These are phyloP conservation scores for Zelleria hepariella DNA, from an alignment of 2,888 invertebrate species.

Conservation along the genomic window DNA sequence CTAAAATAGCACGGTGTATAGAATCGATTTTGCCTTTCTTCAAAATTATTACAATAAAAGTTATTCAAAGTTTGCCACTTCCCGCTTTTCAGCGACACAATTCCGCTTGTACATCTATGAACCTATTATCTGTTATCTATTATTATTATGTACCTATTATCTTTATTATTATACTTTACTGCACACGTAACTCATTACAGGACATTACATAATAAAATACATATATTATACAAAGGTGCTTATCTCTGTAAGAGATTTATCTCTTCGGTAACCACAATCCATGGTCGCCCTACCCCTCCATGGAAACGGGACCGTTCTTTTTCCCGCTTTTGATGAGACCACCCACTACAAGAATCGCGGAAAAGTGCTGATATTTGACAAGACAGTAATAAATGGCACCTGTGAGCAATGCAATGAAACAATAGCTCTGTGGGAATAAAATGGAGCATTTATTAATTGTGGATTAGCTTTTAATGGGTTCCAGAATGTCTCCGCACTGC, in stretches of 20 bases:
- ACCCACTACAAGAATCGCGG: slow-evolving; percentile 20
- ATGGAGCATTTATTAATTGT: not conserved
- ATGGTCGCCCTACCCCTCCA: slow-evolving; percentile 17
- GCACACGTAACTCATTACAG: no score
- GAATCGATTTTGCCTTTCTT: not conserved
- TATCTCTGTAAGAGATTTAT: not conserved
- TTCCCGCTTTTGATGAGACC: slow-evolving; percentile 29
- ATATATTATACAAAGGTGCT: not conserved
- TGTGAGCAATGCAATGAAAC: not conserved
- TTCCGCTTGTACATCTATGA: not conserved
- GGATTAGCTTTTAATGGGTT: not conserved
- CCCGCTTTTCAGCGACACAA: not conserved
- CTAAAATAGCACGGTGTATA: no score
- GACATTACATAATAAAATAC: not conserved
- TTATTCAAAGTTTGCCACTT: not conserved
- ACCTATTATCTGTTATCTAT: not conserved
- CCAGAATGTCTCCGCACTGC: not conserved
- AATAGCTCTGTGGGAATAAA: not conserved
- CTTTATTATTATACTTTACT: no score
- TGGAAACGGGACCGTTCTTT: slow-evolving; percentile 29
- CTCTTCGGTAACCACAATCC: slow-evolving; percentile 13
- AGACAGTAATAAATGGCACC: not conserved
- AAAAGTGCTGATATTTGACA: slow-evolving; percentile 8
- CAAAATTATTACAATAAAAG: not conserved
- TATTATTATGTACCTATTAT: not conserved